A percentile compares a stretch with the other conserved stretches of the same genome.
Evolutionary conservation across 2,888 invertebrate species (phyloP).

Genomic region (Lasioglossum marginatum): DNA sequence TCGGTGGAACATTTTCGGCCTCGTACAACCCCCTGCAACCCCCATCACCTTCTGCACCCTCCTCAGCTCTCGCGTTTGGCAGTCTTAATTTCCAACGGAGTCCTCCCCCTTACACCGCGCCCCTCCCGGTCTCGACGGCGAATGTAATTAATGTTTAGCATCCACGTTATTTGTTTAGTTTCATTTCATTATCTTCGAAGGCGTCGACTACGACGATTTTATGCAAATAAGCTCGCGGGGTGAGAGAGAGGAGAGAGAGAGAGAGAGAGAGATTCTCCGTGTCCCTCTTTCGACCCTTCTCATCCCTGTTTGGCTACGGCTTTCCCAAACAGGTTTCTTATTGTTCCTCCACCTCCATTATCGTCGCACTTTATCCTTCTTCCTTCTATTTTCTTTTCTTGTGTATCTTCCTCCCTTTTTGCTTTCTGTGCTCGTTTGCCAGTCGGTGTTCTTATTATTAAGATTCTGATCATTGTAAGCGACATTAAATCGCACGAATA

Average conservation of each 20-base stretch:
- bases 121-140: slow-evolving; percentile 65
- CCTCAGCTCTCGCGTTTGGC: slow-evolving; percentile 36
- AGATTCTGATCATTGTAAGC: neutral
- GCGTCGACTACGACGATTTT: slow-evolving; percentile 80
- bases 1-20: slow-evolving; percentile 42
- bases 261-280: slow-evolving; percentile 71
- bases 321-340: slow-evolving; percentile 64
- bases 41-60: slow-evolving; percentile 23
- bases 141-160: slow-evolving; percentile 83
- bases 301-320: slow-evolving; percentile 40
- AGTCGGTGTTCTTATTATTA: slow-evolving; percentile 48
- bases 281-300: slow-evolving; percentile 66
- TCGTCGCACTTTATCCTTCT: slow-evolving; percentile 39
- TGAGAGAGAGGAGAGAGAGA: neutral
- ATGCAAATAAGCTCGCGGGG: slow-evolving; percentile 81
- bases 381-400: neutral
- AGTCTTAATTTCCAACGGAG: slow-evolving; percentile 70
- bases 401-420: neutral
- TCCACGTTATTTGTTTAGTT: slow-evolving; percentile 84
- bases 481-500: neutral
- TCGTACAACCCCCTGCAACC: slow-evolving; percentile 20
- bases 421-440: neutral
- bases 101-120: slow-evolving; percentile 53
- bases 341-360: slow-evolving; percentile 57
- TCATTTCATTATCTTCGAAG: slow-evolving; percentile 82